Conservation (phyloP, 2,797 vertebrate species). For the Helicolenus hilgendorfi region DNA sequence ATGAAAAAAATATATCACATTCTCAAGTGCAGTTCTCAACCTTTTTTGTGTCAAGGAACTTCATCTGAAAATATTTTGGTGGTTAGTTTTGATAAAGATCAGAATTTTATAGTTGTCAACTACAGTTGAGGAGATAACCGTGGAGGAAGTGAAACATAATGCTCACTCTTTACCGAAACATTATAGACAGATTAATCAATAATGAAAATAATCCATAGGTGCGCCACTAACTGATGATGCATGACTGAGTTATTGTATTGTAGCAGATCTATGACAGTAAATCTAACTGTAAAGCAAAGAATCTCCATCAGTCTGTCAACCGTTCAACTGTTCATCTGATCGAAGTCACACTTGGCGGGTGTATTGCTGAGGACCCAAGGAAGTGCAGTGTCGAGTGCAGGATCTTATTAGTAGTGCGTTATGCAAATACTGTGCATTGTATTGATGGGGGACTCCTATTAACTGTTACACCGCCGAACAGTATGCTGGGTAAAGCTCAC, state of each 20-base stretch:
- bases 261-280: not conserved
- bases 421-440: no score
- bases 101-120: no score
- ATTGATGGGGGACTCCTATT: no score
- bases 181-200: not conserved
- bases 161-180: not conserved
- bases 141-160: no score
- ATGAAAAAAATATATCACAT: not conserved
- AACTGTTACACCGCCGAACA: no score
- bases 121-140: no score
- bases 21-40: no score
- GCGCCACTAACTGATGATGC: not conserved
- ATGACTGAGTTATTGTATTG: not conserved
- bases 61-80: no score
- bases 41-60: no score
- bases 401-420: no score
- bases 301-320: not conserved
- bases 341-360: not conserved
- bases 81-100: no score
- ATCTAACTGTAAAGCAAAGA: not conserved
- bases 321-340: not conserved
- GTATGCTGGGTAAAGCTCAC: no score
- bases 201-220: not conserved
- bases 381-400: not conserved
- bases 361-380: not conserved